Evolutionary conservation across 2,888 invertebrate species (phyloP).

Genomic region (Tiphia femorata): DNA sequence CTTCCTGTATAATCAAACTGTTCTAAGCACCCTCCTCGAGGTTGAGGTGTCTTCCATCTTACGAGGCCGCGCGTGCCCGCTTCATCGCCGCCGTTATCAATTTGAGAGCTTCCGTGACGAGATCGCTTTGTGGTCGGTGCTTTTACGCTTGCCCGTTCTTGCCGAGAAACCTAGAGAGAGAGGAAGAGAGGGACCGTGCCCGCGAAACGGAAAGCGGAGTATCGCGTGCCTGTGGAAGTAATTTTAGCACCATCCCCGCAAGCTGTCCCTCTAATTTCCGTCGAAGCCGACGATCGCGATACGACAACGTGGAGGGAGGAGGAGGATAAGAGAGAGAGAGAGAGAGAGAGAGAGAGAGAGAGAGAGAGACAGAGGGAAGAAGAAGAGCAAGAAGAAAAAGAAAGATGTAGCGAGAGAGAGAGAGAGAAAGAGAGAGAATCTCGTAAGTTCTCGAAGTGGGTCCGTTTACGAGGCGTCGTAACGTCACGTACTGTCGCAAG

Average conservation of each 20-base stretch:
- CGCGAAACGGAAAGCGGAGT: background rate
- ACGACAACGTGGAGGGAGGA: background rate
- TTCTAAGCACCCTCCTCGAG: too few species aligned
- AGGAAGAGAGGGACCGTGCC: too few species aligned
- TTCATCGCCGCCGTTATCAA: background rate
- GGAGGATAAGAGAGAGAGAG: too few species aligned
- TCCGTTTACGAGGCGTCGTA: constrained; percentile 36
- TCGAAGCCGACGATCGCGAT: constrained; percentile 8
- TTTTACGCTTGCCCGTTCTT: background rate
- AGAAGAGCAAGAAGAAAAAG: too few species aligned
- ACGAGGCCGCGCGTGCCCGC: too few species aligned
- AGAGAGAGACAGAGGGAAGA: background rate
- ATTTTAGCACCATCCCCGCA: constrained; percentile 27
- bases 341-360: background rate
- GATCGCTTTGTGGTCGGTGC: constrained; percentile 9
- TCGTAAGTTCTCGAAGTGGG: constrained; percentile 29
- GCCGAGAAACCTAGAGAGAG: too few species aligned
- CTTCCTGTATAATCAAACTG: too few species aligned
- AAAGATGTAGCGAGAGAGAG: background rate
- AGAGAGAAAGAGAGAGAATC: background rate
- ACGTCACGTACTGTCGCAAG: constrained; percentile 19
- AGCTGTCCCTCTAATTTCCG: constrained; percentile 36
- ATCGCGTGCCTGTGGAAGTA: constrained; percentile 18
- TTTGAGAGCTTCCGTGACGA: background rate
- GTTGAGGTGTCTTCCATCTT: too few species aligned